Evolutionary conservation across 2,888 invertebrate genomes (phyloP), one percentile per base, ranked within the genome.

Genomic region (Theretra japonica): DNA sequence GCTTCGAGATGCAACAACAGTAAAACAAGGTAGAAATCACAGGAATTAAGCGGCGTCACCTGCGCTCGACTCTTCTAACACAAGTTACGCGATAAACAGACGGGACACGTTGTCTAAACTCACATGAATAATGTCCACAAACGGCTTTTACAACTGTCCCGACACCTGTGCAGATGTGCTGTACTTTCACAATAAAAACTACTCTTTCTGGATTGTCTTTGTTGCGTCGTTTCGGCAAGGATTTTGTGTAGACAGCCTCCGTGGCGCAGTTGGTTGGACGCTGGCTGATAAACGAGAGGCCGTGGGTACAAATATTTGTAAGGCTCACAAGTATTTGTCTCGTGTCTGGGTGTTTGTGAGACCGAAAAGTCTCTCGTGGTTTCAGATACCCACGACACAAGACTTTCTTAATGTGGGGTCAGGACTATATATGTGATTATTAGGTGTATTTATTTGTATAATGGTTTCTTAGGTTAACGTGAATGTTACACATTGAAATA

Each of bases 41-140:
- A 28, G 53, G 53, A 53, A 33, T 69, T 57, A 33, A 23, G 56
- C n/a, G 23, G 57, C 23, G 57, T 69, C 41, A 57, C 11, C 50
- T 48, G 60, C 25, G 72, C 75, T 74, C 73, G 72, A 73, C 75
- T 77, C 80, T 84, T 85, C 84, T 83, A 86, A 82, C 82, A 76
- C 81, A 85, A 86, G 82, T 85, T 83, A 74, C 72, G 78, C 77
- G 80, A 83, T 83, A 83, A 86, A 85, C 86, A 87, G 76, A 82
- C 82, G 83, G 77, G 80, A 77, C 82, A 82, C 83, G 84, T 83
- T 83, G 86, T 86, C 83, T 81, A 84, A 86, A 88, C 86, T 88
- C 86, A 73, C 74, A 80, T 83, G 86, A 86, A 79, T 86, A 83
- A 86, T 86, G 82, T 76, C 77, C 77, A 78, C 74, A 76, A 76